Evolutionary conservation across 1,140 invertebrate species (phyloP).

Genomic region (Aphaenogaster rudis): DNA sequence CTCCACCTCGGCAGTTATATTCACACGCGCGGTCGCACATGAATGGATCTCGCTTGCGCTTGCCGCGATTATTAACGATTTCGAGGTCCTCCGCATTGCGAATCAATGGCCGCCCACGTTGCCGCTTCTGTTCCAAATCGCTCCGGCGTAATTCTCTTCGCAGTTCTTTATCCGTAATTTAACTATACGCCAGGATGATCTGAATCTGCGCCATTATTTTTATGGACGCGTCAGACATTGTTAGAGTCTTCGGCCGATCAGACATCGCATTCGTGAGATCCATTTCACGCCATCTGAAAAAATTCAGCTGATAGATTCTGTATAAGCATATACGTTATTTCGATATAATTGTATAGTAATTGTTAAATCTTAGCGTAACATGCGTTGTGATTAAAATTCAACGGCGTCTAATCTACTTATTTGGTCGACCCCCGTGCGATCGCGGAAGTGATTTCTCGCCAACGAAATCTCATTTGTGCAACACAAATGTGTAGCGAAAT

Average conservation of each 20-base stretch:
- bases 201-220: slow-evolving; percentile 34
- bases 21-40: slow-evolving; percentile 80
- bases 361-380: not conserved
- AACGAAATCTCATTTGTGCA: slow-evolving; percentile 62
- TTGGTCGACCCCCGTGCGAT: slow-evolving; percentile 1
- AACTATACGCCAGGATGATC: slow-evolving; percentile 70
- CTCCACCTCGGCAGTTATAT: slow-evolving; percentile 81
- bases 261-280: not conserved
- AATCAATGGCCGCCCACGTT: slow-evolving; percentile 57
- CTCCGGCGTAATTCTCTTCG: slow-evolving; percentile 71
- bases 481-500: slow-evolving; percentile 15
- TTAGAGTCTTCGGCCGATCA: not conserved
- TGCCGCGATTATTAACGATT: slow-evolving; percentile 80
- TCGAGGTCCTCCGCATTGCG: slow-evolving; percentile 69
- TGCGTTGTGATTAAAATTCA: slow-evolving; percentile 4
- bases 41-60: slow-evolving; percentile 76
- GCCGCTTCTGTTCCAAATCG: slow-evolving; percentile 78
- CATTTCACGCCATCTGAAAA: not conserved
- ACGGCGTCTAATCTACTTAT: slow-evolving; percentile 3
- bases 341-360: not conserved
- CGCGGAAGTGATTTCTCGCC: slow-evolving; percentile 46
- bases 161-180: slow-evolving; percentile 74
- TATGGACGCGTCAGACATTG: slow-evolving; percentile 48
- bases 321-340: not conserved
- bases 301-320: not conserved